These are phyloP conservation scores for Pogonomyrmex barbatus DNA, from an alignment of 1,140 invertebrate genomes.

Conservation along the genomic window DNA sequence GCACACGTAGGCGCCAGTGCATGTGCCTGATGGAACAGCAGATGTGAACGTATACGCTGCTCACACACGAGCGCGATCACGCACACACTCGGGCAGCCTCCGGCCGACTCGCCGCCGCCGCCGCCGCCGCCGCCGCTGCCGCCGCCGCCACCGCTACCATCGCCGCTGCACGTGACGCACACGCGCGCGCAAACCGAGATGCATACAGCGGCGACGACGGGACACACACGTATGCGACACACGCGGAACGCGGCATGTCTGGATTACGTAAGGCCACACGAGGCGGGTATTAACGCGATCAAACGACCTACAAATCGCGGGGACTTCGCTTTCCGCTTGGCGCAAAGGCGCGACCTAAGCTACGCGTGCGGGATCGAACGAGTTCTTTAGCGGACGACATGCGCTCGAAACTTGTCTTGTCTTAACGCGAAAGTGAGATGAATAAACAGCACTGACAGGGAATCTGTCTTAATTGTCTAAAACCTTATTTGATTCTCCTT, in stretches of 20 bases:
- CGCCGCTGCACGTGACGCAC: background rate
- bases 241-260: constrained; percentile 17
- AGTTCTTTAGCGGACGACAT: background rate
- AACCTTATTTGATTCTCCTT: too few species aligned
- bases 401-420: background rate
- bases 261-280: constrained; percentile 76
- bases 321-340: constrained; percentile 76
- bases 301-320: constrained; percentile 82
- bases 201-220: background rate
- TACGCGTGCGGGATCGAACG: constrained; percentile 8
- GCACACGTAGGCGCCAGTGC: constrained; percentile 25
- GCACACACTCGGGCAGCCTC: background rate
- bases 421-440: constrained; percentile 19
- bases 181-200: constrained; percentile 24
- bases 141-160: too few species aligned
- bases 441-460: background rate
- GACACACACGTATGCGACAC: background rate
- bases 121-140: too few species aligned
- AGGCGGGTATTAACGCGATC: constrained; percentile 75
- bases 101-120: background rate
- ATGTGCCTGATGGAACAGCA: constrained; percentile 7
- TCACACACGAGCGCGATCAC: constrained; percentile 5
- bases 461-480: too few species aligned
- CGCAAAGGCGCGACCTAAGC: constrained; percentile 65
- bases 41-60: background rate